Base-by-base conservation (phyloP, 2,113 vertebrate genomes). In the Pogonocichla stellata region DNA sequence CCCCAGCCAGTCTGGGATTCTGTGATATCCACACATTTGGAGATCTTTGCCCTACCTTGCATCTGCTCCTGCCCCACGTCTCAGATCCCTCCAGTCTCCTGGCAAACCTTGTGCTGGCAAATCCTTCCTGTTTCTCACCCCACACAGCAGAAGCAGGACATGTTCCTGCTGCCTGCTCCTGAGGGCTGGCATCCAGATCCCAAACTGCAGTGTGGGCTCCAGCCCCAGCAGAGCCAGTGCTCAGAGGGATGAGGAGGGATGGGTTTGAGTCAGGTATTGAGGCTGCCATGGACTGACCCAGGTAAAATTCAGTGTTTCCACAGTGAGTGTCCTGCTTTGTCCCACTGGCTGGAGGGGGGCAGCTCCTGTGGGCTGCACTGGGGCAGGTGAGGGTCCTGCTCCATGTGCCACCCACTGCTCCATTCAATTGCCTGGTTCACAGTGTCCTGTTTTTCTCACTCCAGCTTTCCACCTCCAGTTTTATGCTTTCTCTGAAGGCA, bases 401-500 rank as follows among this genome's bases (percentile, higher is more conserved):
- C 75, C 0, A 0, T 28, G 57, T 92, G 83, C 94, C 95, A 96
- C 95, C 95, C 94, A 94, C 92, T 31, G 87, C 93, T 92, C 5
- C 0, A 38, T 72, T 94, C 53, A 90, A 92, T 72, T 50, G 51
- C 86, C 92, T 31, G 34, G 33, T 66, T 84, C 96, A 79, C 91
- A 91, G 94, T 45, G 53, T 70, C 90, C 82, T 56, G 29, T 88
- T 91, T 95, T 90, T 64, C 81, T 94, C 87, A 1, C 81, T 94
- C 84, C 92, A 72, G 94, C 80, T 94, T 97, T 94, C 95, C 61
- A 26, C 74, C 92, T 97, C 77, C 78, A 29, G 84, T 86, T 95
- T 84, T 91, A 80, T 94, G 82, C 96, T 95, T 95, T 95, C 97
- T 94, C 97, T 96, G 96, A 97, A 96, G 92, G 96, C 96, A 97